These are phyloP conservation scores for Euspilapteryx auroguttella DNA, from an alignment of 2,888 invertebrate genomes.

Conservation along the genomic window DNA sequence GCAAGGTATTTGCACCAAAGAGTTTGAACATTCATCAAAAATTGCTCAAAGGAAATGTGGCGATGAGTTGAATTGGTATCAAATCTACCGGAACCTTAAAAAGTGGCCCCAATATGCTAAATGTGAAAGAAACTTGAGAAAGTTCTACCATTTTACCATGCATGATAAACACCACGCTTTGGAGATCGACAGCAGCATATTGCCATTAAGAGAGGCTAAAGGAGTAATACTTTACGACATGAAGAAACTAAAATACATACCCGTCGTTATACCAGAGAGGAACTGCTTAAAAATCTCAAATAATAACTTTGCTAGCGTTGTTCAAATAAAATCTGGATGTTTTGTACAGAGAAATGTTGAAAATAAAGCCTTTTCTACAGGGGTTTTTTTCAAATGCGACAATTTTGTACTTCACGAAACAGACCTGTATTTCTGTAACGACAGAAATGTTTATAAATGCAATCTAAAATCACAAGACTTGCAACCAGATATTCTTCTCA, in stretches of 20 bases:
- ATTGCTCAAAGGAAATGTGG: no score
- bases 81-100: no score
- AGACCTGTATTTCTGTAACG: slow-evolving; percentile 22
- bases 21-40: no score
- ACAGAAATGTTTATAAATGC: slow-evolving; percentile 26
- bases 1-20: no score
- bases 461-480: slow-evolving; percentile 18
- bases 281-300: slow-evolving; percentile 28
- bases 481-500: slow-evolving; percentile 18
- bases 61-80: no score
- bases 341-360: slow-evolving; percentile 25
- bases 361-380: slow-evolving; percentile 14
- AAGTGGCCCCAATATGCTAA: no score
- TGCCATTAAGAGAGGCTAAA: slow-evolving; percentile 27
- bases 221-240: slow-evolving; percentile 31
- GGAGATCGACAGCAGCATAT: slow-evolving; percentile 23
- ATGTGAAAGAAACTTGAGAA: slow-evolving; percentile 16
- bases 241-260: slow-evolving; percentile 26
- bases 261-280: slow-evolving; percentile 26
- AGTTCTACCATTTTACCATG: slow-evolving; percentile 29
- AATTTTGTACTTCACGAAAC: slow-evolving; percentile 24
- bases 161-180: slow-evolving; percentile 27
- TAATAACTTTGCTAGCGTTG: slow-evolving; percentile 22
- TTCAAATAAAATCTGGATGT: slow-evolving; percentile 25
- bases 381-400: slow-evolving; percentile 30